Percentiles rank a stretch among this genome's conserved stretches.
Evolutionary conservation across 2,113 vertebrate genomes (phyloP).

Genomic region (Pterocles burchelli): DNA sequence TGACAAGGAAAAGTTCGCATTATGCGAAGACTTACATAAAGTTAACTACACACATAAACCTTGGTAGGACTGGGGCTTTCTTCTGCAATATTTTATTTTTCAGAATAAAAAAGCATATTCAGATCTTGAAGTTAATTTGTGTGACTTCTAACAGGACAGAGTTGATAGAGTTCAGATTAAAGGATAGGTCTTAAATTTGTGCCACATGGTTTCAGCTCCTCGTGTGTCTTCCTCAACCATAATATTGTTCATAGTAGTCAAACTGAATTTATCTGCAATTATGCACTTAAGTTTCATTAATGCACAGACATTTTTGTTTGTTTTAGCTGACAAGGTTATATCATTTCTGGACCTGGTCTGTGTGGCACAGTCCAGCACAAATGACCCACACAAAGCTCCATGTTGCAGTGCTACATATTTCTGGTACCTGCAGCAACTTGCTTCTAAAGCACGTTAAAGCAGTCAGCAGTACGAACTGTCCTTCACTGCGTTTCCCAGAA

Average conservation of each 20-base stretch:
- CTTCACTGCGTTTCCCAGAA: not conserved
- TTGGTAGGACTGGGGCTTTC: not conserved
- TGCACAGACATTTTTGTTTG: not conserved
- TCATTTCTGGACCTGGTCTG: fast-evolving
- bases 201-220: not conserved
- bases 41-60: not conserved
- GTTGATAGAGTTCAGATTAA: not conserved
- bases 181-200: not conserved
- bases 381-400: not conserved
- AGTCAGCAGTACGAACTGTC: not conserved
- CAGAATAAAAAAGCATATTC: not conserved
- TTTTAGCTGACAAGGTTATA: not conserved
- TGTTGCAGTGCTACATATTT: not conserved
- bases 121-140: not conserved
- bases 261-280: not conserved
- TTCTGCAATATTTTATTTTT: not conserved
- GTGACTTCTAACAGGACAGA: not conserved
- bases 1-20: not conserved
- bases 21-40: not conserved
- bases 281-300: not conserved
- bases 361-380: not conserved
- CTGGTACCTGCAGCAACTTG: not conserved
- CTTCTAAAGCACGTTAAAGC: not conserved
- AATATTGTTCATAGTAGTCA: not conserved
- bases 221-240: not conserved